phyloP scores from a whole-genome alignment of 2,797 vertebrate genomes.

The Coilia nasus region DNA sequence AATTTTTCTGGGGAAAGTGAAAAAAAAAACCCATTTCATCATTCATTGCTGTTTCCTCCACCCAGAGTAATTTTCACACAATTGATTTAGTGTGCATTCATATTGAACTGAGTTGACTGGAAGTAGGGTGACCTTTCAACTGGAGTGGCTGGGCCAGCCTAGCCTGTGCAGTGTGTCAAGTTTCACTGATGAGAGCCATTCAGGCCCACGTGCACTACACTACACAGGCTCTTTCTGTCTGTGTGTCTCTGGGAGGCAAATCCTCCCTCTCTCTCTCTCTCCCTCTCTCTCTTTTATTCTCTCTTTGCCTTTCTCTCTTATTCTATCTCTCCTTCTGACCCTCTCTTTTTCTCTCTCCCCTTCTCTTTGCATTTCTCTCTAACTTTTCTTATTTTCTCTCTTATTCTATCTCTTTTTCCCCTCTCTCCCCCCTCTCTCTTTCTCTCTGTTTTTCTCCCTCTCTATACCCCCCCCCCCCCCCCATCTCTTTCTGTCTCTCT shows the following conservation, averaged over 20 bases:
- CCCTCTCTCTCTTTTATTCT: neutral
- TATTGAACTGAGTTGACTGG: neutral
- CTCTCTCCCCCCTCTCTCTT: neutral
- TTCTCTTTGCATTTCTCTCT: neutral
- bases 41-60: neutral
- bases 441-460: neutral
- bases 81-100: neutral
- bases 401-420: neutral
- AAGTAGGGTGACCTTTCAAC: neutral
- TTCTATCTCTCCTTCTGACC: neutral
- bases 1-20: neutral
- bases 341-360: neutral
- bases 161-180: neutral
- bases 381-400: neutral
- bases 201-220: neutral
- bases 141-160: neutral
- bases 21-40: neutral
- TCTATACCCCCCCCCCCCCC: neutral
- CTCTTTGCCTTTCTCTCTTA: neutral
- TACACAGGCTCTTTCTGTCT: neutral
- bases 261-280: neutral
- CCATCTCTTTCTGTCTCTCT: neutral
- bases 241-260: neutral
- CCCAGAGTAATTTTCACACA: neutral
- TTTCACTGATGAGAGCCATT: conserved; percentile 1